These are phyloP conservation scores for Garrulus glandarius DNA, from an alignment of 2,797 vertebrate genomes.

Conservation along the genomic window DNA sequence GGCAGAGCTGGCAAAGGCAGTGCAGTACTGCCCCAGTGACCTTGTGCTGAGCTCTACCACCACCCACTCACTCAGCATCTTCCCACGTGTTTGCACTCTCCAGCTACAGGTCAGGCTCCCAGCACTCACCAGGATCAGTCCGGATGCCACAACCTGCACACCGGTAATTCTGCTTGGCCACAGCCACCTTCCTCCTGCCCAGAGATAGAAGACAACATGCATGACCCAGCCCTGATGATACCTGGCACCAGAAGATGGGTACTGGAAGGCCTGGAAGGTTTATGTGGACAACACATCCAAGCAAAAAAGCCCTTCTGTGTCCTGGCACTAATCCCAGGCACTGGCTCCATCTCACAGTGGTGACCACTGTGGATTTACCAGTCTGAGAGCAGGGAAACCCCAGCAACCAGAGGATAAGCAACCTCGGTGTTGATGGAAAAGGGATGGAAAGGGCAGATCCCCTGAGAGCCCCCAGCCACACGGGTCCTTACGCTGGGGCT, in stretches of 20 bases:
- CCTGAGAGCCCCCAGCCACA: fast-evolving
- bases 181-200: constrained; percentile 89
- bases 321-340: not conserved
- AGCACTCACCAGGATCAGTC: constrained; percentile 87
- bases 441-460: not conserved
- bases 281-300: not conserved
- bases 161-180: constrained; percentile 95
- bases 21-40: not conserved
- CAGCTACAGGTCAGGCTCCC: not conserved
- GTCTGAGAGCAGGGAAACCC: not conserved
- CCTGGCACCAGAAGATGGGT: not conserved
- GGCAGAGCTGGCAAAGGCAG: not conserved
- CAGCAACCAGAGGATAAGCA: not conserved
- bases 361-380: not conserved
- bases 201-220: not conserved
- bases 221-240: not conserved
- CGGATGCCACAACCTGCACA: constrained; percentile 96
- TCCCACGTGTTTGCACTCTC: not conserved
- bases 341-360: not conserved
- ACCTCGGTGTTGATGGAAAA: not conserved
- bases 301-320: not conserved
- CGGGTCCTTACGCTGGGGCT: constrained; percentile 85
- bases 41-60: not conserved
- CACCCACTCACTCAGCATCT: not conserved
- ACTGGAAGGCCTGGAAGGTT: not conserved